Evolutionary conservation across 2,888 invertebrate genomes (phyloP).

Genomic region (Drosophila gaucha): DNA sequence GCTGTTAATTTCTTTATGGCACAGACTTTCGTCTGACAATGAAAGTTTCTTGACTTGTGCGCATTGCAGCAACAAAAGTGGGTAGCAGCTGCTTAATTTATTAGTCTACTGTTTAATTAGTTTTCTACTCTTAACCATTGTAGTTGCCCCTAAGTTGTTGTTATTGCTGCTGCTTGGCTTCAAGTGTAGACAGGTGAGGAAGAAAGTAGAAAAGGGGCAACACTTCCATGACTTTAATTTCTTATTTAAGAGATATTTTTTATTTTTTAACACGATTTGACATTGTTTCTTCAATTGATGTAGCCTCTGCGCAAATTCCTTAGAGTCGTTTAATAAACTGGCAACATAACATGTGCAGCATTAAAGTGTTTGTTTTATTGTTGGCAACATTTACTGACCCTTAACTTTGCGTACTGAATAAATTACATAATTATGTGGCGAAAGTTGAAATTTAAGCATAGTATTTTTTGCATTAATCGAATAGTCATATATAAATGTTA

Average conservation of each 20-base stretch:
- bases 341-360: constrained; percentile 25
- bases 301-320: constrained; percentile 26
- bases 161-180: constrained; percentile 20
- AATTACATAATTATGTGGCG: constrained; percentile 19
- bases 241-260: constrained; percentile 33
- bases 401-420: constrained; percentile 6
- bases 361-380: constrained; percentile 13
- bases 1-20: constrained; percentile 68
- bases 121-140: constrained; percentile 52
- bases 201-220: constrained; percentile 1
- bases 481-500: not conserved
- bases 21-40: constrained; percentile 72
- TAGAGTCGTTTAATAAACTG: constrained; percentile 8
- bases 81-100: constrained; percentile 68
- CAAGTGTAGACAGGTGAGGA: constrained; percentile 12
- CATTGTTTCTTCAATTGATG: constrained; percentile 21
- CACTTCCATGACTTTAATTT: constrained; percentile 35
- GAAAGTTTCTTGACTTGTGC: constrained; percentile 70
- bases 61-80: constrained; percentile 47
- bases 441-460: constrained; percentile 13
- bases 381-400: constrained; percentile 16
- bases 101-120: constrained; percentile 72
- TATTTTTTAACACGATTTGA: constrained; percentile 35
- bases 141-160: constrained; percentile 26
- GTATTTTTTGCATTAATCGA: not conserved